Evolutionary conservation across 2,888 invertebrate species (phyloP).

Genomic region (Barypeithes pellucidus): DNA sequence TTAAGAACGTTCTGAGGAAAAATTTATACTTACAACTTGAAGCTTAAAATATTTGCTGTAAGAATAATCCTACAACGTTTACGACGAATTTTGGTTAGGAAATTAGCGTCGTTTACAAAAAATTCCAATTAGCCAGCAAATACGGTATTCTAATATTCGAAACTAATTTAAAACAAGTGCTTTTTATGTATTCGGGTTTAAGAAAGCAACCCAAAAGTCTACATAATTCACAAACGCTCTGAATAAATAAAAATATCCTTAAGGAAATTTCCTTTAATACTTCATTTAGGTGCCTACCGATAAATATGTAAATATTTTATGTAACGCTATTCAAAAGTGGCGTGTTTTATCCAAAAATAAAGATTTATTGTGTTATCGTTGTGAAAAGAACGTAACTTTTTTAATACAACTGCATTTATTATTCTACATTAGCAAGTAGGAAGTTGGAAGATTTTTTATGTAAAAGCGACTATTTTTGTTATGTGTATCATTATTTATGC

Average conservation of each 20-base stretch:
- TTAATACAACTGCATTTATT: too few relatives aligned
- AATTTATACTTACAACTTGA: too few relatives aligned
- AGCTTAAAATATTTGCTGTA: too few relatives aligned
- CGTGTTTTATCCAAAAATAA: slow-evolving; percentile 29
- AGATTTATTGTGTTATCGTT: neutral
- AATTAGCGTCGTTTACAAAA: too few relatives aligned
- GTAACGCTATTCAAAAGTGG: slow-evolving; percentile 36
- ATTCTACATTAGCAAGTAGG: neutral
- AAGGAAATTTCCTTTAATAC: slow-evolving; percentile 15
- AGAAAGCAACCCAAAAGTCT: neutral
- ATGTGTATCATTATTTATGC: too few relatives aligned
- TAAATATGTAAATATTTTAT: slow-evolving; percentile 44
- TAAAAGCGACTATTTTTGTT: too few relatives aligned
- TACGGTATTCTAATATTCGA: too few relatives aligned
- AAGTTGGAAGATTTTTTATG: neutral
- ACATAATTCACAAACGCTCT: neutral
- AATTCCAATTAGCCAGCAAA: too few relatives aligned
- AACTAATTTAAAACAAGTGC: neutral
- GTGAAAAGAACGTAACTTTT: neutral
- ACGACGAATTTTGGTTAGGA: too few relatives aligned
- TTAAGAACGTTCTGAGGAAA: too few relatives aligned
- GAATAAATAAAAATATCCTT: slow-evolving; percentile 18
- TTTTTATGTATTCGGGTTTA: neutral
- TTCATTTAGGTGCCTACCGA: slow-evolving; percentile 26
- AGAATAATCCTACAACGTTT: too few relatives aligned